phyloP scores from a whole-genome alignment of 1,140 invertebrate genomes.

The Eueides isabella region DNA sequence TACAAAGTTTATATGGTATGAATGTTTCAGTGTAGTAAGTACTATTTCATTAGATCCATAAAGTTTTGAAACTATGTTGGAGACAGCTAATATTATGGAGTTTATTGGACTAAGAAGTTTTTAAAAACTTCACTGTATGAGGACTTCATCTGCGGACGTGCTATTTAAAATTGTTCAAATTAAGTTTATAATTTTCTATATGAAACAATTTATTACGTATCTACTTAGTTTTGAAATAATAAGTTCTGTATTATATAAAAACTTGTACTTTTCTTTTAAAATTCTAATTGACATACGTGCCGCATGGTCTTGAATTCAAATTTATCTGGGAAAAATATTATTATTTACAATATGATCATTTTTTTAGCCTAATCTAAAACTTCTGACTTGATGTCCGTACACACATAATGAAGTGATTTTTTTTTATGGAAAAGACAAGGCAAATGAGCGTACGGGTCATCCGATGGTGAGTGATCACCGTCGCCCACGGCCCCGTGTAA shows the following conservation, averaged over 20 bases:
- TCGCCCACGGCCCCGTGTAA: too few species aligned
- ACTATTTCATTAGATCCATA: constrained; percentile 15
- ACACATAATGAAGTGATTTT: too few species aligned
- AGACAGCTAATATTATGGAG: constrained; percentile 18
- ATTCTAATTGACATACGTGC: too few species aligned
- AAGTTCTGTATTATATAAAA: neutral
- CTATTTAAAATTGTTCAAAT: constrained; percentile 6
- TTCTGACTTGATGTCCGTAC: too few species aligned
- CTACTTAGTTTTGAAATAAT: neutral
- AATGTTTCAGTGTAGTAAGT: constrained; percentile 9
- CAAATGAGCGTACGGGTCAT: too few species aligned
- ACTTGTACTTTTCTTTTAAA: too few species aligned
- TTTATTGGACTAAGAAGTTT: constrained; percentile 15
- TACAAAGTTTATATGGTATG: neutral
- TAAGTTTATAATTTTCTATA: neutral
- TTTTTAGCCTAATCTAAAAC: too few species aligned
- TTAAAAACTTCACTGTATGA: neutral
- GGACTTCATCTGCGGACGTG: constrained; percentile 10
- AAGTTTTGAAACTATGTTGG: constrained; percentile 16
- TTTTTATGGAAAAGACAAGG: too few species aligned
- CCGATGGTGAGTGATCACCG: too few species aligned
- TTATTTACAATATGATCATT: too few species aligned
- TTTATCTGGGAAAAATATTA: too few species aligned
- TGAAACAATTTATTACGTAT: neutral
- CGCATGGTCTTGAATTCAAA: too few species aligned